Base-by-base conservation (phyloP, 2,113 vertebrate genomes). In the Ariopsis seemanni region DNA sequence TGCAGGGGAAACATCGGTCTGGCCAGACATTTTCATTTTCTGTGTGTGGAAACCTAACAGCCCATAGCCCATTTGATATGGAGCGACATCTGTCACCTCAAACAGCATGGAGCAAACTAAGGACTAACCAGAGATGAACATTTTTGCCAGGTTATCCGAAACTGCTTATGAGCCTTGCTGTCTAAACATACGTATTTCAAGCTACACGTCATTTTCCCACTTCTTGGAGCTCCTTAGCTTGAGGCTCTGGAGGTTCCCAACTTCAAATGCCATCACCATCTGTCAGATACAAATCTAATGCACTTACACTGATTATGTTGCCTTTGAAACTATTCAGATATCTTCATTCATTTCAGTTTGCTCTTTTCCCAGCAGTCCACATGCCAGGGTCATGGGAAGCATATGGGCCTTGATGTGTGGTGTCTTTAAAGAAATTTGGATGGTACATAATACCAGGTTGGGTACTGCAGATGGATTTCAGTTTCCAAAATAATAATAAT, bases 1-100 rank as follows among this genome's bases (percentile, higher is more conserved):
- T 95, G 94, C 91, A 91, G 89, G 92, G 89, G 90, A 91, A 95
- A 95, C 94, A 93, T 95, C 93, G 94, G 93, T 94, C 94, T 95
- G 94, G 95, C 94, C 93, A 95, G 95, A 95, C 94, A 84, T 90
- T 93, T 92, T 91, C 75, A 85, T 94, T 92, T 93, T 94, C 91
- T 91, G 84, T 89, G 82, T 91, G 93, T 95, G 94, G 94, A 95
- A 96, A 95, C 91, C 93, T 91, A 90, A 93, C 91, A 91, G 91
- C 93, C 92, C 91, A 65, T 71, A 83, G 71, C 86, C 79, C 71
- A 78, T 83, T 88, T 91, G 90, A 93, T 91, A 92, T 92, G 90
- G 92, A 93, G 91, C 90, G 91, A 94, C 94, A 94, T 93, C 93
- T 92, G 93, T 88, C 85, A 85, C 88, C 72, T 89, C 83, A 90